phyloP scores from a whole-genome alignment of 1,140 invertebrate genomes.

The Cherax quadricarinatus region DNA sequence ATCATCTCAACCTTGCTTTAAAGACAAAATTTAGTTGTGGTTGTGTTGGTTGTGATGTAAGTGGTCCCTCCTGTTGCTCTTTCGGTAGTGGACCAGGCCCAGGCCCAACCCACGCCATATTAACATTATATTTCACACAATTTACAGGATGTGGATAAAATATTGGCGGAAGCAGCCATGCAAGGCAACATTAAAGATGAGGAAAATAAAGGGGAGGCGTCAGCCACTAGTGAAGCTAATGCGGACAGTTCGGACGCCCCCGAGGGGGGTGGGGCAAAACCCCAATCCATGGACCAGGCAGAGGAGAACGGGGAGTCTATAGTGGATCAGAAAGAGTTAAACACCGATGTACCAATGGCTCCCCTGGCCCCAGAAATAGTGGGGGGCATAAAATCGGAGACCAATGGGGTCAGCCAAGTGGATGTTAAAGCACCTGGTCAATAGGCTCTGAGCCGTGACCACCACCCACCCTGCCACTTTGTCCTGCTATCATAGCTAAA shows the following conservation, averaged over 20 bases:
- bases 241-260: constrained; percentile 64
- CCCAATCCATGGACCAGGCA: constrained; percentile 67
- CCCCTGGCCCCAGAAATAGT: constrained; percentile 56
- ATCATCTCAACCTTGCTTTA: constrained; percentile 23
- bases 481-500: constrained; percentile 54
- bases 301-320: constrained; percentile 66
- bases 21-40: constrained; percentile 48
- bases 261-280: constrained; percentile 67
- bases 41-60: constrained; percentile 60
- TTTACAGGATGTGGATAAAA: constrained; percentile 75
- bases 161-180: constrained; percentile 74
- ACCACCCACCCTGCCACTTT: constrained; percentile 63
- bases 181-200: constrained; percentile 71
- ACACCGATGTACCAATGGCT: constrained; percentile 61
- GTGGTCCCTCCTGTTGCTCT: constrained; percentile 64
- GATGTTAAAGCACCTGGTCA: constrained; percentile 49
- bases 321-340: constrained; percentile 61
- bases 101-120: constrained; percentile 60
- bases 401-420: constrained; percentile 57
- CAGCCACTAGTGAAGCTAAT: constrained; percentile 71
- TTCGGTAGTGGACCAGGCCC: constrained; percentile 63
- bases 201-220: constrained; percentile 67
- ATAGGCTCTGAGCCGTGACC: constrained; percentile 66
- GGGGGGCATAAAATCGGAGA: constrained; percentile 44
- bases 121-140: constrained; percentile 75